phyloP scores from a whole-genome alignment of 2,888 invertebrate species.

The Parnassius apollo region DNA sequence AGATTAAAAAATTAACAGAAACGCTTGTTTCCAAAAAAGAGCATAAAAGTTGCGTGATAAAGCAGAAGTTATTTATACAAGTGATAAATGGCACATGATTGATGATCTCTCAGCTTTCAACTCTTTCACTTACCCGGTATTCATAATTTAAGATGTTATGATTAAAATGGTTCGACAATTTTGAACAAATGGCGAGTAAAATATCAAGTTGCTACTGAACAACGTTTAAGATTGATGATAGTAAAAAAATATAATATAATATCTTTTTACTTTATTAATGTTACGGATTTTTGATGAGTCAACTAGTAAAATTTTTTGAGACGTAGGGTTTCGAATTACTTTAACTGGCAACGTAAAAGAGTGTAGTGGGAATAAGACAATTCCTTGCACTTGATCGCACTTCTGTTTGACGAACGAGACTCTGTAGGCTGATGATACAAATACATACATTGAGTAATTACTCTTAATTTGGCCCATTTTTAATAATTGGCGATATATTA shows the following conservation, averaged over 20 bases:
- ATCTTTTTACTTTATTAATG: constrained; percentile 1
- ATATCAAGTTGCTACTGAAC: constrained; percentile 31
- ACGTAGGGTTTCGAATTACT: no score
- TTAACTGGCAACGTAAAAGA: no score
- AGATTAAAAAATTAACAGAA: constrained; percentile 30
- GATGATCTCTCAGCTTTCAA: constrained; percentile 33
- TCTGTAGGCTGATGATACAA: no score
- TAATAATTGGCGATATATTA: no score
- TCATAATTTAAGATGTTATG: constrained; percentile 39
- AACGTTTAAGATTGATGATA: constrained; percentile 20
- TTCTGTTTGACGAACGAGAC: no score
- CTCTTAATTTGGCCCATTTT: no score
- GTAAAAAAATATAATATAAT: neutral
- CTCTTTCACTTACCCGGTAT: constrained; percentile 35
- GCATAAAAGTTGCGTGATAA: constrained; percentile 23
- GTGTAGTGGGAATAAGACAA: no score
- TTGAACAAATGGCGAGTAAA: constrained; percentile 35
- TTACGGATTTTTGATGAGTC: no score
- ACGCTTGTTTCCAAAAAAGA: constrained; percentile 29
- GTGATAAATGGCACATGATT: constrained; percentile 39
- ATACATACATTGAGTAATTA: no score
- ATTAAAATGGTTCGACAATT: constrained; percentile 40
- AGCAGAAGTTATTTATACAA: constrained; percentile 31
- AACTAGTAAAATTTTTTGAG: no score
- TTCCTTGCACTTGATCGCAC: no score